Base-by-base conservation (phyloP, 2,113 vertebrate species). In the Pelecanus crispus region DNA sequence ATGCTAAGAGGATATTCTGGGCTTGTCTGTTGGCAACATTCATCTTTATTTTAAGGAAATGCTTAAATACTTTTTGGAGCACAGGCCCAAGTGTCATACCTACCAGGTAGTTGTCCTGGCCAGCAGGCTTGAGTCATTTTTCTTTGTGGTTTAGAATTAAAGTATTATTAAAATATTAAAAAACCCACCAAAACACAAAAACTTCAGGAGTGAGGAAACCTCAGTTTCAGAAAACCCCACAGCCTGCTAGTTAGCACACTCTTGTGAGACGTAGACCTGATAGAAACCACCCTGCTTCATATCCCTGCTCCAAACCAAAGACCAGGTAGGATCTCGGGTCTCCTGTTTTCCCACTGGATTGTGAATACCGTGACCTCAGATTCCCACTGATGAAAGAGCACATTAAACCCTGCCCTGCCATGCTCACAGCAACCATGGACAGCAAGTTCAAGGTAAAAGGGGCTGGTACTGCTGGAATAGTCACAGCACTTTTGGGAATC, bases 401-500 rank as follows among this genome's bases (percentile, higher is more conserved):
- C 19, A 3, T 32, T 36, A 67, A 82, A 50, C 19, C 22, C 59
- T 58, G 32, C n/a, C 59, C 22, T 63, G 32, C 70, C 15, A 4
- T 15, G 26, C 28, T 81, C 4, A 18, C n/a, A 61, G 40, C 45
- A 71, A 20, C 1, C 3, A 45, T 6, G 21, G 38, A 17, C 55
- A 44, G 71, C 58, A 58, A 40, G 6, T 25, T 78, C 7, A 11
- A 81, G 81, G 42, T 29, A 44, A 58, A 79, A 78, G 8, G 12
- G 44, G 15, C 29, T 77, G 50, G 32, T 65, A 13, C 58, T 73
- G 17, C 49, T 80, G n/a, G 65, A 68, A 50, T 9, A 61, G 34
- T 49, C 0, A 0, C 40, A 61, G 52, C 20, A 9, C 24, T 55
- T 24, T 1, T 24, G 13, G 24, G 42, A 74, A 19, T 62, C 19